Percentiles rank a stretch among this genome's conserved stretches.
These are phyloP conservation scores for Willowsia nigromaculata DNA, from an alignment of 2,888 invertebrate species.

Conservation along the genomic window DNA sequence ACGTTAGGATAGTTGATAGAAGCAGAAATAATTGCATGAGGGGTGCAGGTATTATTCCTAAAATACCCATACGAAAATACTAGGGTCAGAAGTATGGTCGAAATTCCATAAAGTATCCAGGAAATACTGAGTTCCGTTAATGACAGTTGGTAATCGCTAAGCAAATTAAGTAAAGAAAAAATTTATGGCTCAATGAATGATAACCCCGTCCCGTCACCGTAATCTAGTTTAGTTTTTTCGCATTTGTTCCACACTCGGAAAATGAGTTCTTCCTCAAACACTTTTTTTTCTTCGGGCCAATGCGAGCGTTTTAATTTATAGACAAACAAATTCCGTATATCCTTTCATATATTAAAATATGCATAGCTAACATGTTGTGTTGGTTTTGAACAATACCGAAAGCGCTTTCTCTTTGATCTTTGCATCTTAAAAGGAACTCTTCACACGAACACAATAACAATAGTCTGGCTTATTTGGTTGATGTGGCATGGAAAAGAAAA, in stretches of 20 bases:
- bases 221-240: background rate
- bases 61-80: background rate
- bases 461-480: background rate
- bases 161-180: background rate
- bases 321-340: background rate
- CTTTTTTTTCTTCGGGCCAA: too few species aligned
- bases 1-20: background rate
- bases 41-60: background rate
- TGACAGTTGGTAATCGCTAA: background rate
- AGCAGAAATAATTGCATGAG: background rate
- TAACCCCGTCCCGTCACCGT: background rate
- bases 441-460: background rate
- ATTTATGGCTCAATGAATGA: background rate
- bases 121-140: background rate
- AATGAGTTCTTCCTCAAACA: background rate
- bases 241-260: background rate
- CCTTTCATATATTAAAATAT: background rate
- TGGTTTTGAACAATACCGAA: background rate
- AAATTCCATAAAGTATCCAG: too few species aligned
- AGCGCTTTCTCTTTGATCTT: background rate
- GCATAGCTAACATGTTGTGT: background rate
- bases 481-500: background rate
- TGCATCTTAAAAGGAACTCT: background rate
- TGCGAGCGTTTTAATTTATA: too few species aligned
- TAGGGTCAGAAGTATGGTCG: too few species aligned